Conservation (phyloP, 1,140 invertebrate species). For the Glomeris maerens region DNA sequence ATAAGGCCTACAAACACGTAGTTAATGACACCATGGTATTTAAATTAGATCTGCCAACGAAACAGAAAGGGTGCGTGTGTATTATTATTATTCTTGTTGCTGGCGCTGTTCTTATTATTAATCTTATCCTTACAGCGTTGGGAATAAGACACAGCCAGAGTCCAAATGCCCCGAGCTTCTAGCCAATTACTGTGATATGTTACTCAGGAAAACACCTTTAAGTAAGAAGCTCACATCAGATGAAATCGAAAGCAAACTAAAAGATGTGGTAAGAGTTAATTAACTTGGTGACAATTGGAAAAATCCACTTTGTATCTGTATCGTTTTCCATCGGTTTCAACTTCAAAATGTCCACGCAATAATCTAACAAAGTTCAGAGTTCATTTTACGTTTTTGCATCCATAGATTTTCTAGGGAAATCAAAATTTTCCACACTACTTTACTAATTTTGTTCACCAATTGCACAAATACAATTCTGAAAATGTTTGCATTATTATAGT, state of each 20-base stretch:
- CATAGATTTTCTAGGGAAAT: too few relatives aligned
- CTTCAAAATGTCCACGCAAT: too few relatives aligned
- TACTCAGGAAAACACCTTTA: slow-evolving; percentile 86
- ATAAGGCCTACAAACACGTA: slow-evolving; percentile 95
- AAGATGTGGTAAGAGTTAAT: slow-evolving; percentile 62
- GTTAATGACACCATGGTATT: slow-evolving; percentile 98
- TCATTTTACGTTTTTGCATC: too few relatives aligned
- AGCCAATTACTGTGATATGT: slow-evolving; percentile 99
- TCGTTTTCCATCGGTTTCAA: too few relatives aligned
- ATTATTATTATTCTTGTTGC: background rate
- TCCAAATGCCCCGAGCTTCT: slow-evolving; percentile 97
- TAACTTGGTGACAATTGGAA: too few relatives aligned
- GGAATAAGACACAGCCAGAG: slow-evolving; percentile 52
- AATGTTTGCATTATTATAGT: background rate
- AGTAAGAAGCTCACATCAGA: slow-evolving; percentile 94
- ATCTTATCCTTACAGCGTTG: slow-evolving; percentile 21
- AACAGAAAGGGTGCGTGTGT: slow-evolving; percentile 39
- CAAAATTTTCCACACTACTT: too few relatives aligned
- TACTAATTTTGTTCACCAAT: too few relatives aligned
- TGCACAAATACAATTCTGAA: too few relatives aligned
- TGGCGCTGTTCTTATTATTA: background rate
- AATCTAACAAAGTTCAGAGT: too few relatives aligned
- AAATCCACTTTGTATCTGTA: too few relatives aligned
- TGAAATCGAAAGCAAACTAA: slow-evolving; percentile 86
- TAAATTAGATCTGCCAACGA: slow-evolving; percentile 54